Conservation (phyloP, 2,888 invertebrate species). For the Daptonema setosum region DNA sequence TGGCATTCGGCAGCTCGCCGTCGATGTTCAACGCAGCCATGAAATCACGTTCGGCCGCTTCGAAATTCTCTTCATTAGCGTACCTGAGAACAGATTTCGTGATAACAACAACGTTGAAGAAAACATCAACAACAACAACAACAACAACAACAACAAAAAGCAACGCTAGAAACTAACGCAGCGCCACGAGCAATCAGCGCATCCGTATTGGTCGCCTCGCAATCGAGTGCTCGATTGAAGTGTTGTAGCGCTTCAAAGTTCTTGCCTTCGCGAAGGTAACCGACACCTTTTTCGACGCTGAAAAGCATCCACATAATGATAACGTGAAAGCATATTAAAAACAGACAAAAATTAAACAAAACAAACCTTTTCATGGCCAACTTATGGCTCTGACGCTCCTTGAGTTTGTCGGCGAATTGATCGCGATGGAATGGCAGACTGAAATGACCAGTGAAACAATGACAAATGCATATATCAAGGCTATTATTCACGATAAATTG, state of each 20-base stretch:
- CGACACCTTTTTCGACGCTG: conserved; percentile 3
- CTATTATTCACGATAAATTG: too few relatives aligned
- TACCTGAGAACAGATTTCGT: conserved; percentile 33
- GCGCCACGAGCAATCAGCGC: conserved; percentile 75
- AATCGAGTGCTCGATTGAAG: conserved; percentile 69
- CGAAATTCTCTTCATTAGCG: conserved; percentile 76
- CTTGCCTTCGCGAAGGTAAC: background rate
- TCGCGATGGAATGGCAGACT: background rate
- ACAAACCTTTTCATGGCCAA: background rate
- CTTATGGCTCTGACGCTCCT: background rate
- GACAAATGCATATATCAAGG: too few relatives aligned
- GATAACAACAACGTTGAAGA: background rate
- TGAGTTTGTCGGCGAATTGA: background rate
- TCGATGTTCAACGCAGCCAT: conserved; percentile 69
- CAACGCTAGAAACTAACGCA: too few relatives aligned
- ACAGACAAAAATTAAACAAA: background rate
- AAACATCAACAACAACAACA: background rate
- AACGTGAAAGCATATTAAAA: background rate
- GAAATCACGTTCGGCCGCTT: conserved; percentile 79
- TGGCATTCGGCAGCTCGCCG: conserved; percentile 69
- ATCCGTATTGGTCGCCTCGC: conserved; percentile 73
- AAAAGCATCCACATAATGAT: background rate
- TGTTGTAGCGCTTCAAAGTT: conserved; percentile 85
- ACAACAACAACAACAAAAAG: background rate
- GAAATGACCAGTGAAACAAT: too few relatives aligned